These are phyloP conservation scores for Synodontis membranacea DNA, from an alignment of 2,113 vertebrate species.

Conservation along the genomic window DNA sequence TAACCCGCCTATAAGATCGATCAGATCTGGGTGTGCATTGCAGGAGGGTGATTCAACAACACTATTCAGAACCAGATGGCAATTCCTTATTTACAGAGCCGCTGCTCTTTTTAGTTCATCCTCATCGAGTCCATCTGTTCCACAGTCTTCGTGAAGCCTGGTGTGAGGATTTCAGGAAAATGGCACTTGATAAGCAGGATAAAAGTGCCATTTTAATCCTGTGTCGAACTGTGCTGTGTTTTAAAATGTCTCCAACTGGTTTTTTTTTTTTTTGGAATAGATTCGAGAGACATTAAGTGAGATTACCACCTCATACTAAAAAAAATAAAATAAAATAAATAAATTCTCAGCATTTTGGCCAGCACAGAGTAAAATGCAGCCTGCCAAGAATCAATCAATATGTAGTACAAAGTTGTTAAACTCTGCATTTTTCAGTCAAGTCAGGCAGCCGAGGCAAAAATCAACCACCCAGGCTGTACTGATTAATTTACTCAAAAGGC, in stretches of 20 bases:
- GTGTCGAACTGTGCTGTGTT: not conserved
- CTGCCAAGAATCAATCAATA: conserved; percentile 44
- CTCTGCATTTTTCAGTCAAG: conserved; percentile 34
- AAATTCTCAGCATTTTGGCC: conserved; percentile 12
- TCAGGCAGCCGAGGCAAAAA: conserved; percentile 9
- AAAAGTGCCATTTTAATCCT: conserved; percentile 7
- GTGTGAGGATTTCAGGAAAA: conserved; percentile 1
- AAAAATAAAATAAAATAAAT: not conserved
- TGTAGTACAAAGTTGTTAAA: conserved; percentile 37
- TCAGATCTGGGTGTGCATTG: conserved; percentile 37
- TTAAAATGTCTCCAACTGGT: not conserved
- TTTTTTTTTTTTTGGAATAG: not conserved
- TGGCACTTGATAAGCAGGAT: conserved; percentile 29
- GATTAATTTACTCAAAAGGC: conserved; percentile 40
- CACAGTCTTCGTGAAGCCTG: conserved; percentile 24
- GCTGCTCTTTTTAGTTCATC: conserved; percentile 40
- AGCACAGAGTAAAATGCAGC: conserved; percentile 9
- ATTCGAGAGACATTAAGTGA: not conserved
- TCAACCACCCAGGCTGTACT: conserved; percentile 23
- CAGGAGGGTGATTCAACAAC: conserved; percentile 44
- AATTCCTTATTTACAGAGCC: conserved; percentile 41
- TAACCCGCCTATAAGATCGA: conserved; percentile 47
- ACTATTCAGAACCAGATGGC: conserved; percentile 48
- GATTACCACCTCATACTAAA: conserved; percentile 3
- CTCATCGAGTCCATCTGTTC: conserved; percentile 46